A percentile compares a stretch with the other conserved stretches of the same genome.
phyloP scores from a whole-genome alignment of 2,888 invertebrate species.

The Lithophane leautieri region DNA sequence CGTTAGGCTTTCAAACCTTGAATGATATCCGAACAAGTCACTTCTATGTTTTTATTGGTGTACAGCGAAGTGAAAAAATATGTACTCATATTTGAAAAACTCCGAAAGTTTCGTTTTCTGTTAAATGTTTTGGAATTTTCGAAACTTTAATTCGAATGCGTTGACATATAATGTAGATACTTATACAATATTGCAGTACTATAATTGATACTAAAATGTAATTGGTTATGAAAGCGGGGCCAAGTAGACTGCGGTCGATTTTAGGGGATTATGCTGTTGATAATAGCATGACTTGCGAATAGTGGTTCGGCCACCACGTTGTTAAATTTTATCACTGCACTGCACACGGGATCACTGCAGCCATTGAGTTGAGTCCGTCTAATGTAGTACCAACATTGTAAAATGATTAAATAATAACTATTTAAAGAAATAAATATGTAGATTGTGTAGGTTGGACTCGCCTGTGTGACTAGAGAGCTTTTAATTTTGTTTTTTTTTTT shows the following conservation, averaged over 20 bases:
- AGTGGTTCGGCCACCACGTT: not conserved
- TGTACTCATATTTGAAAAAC: not conserved
- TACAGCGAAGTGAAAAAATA: conserved; percentile 21
- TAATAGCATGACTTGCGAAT: conserved; percentile 32
- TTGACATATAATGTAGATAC: not conserved
- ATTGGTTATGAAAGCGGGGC: not conserved
- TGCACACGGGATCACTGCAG: conserved; percentile 21
- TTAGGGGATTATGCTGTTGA: conserved; percentile 34
- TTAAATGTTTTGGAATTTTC: not conserved
- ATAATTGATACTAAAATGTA: conserved; percentile 2
- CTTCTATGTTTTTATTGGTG: conserved; percentile 21
- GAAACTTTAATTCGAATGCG: not conserved
- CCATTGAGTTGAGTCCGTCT: conserved; percentile 5
- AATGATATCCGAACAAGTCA: conserved; percentile 11
- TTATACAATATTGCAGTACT: not conserved
- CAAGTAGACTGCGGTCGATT: conserved; percentile 25
- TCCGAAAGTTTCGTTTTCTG: not conserved
- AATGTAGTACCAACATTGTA: not conserved
- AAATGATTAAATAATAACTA: not conserved
- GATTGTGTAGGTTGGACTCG: not conserved
- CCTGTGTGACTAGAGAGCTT: not conserved
- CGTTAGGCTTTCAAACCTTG: not conserved
- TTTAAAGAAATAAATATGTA: too few species aligned
- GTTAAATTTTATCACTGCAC: conserved; percentile 43
- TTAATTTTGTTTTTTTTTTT: not conserved